These are phyloP conservation scores for Archegozetes longisetosus DNA, from an alignment of 1,140 invertebrate species.

Conservation along the genomic window DNA sequence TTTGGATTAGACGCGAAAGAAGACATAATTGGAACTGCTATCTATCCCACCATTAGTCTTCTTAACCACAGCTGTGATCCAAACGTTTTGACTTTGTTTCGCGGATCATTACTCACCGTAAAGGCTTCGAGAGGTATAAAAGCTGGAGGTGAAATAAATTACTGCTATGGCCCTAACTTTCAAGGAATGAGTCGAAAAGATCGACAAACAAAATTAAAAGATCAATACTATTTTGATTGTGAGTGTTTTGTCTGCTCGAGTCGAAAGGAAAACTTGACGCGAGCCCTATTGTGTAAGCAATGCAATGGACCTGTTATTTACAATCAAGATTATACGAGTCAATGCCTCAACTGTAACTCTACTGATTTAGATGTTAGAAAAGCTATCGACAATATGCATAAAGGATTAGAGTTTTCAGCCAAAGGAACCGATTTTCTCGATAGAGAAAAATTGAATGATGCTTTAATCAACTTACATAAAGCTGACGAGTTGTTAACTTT, in stretches of 20 bases:
- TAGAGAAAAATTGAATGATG: not conserved
- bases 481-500: not conserved
- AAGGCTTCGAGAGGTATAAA: conserved; percentile 37
- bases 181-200: conserved; percentile 43
- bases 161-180: conserved; percentile 62
- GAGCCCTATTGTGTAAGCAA: not conserved
- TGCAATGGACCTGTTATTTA: not conserved
- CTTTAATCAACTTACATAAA: not conserved
- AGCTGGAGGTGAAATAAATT: conserved; percentile 43
- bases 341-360: not conserved
- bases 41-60: conserved; percentile 71
- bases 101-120: conserved; percentile 33
- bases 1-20: not conserved
- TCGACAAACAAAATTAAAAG: conserved; percentile 45
- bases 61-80: conserved; percentile 81
- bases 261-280: not conserved
- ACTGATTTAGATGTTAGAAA: not conserved
- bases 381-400: not conserved
- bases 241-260: conserved; percentile 52
- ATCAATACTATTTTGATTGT: conserved; percentile 75
- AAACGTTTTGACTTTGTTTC: conserved; percentile 45
- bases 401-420: not conserved
- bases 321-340: not conserved
- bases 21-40: conserved; percentile 33
- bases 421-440: not conserved